A percentile compares a stretch with the other conserved stretches of the same genome.
These are phyloP conservation scores for Cygnus atratus DNA, from an alignment of 2,113 vertebrate species.

Conservation along the genomic window DNA sequence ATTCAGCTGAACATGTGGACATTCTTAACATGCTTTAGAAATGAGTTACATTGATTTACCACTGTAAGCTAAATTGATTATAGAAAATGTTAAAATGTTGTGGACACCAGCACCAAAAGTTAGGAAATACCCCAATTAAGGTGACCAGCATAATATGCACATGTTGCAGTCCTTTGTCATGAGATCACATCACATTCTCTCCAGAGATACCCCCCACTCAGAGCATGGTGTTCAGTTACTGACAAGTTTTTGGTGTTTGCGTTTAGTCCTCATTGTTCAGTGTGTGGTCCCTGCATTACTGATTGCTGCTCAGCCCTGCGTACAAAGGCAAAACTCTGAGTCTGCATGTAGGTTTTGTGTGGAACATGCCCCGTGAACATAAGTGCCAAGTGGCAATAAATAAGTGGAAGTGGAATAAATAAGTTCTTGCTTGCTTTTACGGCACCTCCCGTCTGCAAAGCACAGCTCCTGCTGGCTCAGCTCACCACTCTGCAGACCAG, in stretches of 20 bases:
- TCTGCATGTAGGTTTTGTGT: neutral
- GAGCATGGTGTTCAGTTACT: neutral
- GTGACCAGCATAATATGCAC: neutral
- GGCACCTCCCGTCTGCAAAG: neutral
- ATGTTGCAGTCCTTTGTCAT: neutral
- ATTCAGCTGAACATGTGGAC: neutral
- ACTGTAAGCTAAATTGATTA: neutral
- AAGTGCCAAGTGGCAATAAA: neutral
- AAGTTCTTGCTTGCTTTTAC: neutral
- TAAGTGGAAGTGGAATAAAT: neutral
- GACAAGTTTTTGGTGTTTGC: neutral
- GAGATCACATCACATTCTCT: neutral
- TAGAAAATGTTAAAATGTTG: neutral
- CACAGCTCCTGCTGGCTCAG: neutral
- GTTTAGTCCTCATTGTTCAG: neutral
- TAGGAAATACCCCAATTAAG: neutral
- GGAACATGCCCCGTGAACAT: fast-evolving
- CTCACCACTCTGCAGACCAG: fast-evolving
- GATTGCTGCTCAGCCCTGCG: neutral
- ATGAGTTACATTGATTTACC: neutral
- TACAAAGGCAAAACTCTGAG: neutral
- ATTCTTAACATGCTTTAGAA: neutral
- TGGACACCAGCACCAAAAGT: neutral
- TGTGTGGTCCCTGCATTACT: neutral
- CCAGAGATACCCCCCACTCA: neutral